A percentile compares a stretch with the other conserved stretches of the same genome.
These are phyloP conservation scores for Smutsia gigantea DNA, from an alignment of 2,797 vertebrate genomes.

Conservation along the genomic window DNA sequence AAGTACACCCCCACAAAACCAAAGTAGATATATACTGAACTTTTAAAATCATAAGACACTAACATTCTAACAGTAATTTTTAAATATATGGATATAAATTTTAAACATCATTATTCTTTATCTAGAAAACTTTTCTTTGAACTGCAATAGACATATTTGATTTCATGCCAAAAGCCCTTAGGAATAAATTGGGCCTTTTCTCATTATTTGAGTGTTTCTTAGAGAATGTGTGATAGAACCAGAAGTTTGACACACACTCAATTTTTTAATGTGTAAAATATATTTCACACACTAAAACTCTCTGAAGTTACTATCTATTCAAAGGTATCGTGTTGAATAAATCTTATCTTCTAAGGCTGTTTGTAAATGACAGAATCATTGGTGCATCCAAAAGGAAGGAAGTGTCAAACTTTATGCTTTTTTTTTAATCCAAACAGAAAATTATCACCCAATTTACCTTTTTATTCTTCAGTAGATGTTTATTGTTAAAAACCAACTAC, in stretches of 20 bases:
- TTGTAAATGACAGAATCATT: constrained; percentile 5
- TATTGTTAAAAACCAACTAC: neutral
- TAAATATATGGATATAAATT: neutral
- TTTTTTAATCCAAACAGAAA: neutral
- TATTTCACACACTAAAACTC: neutral
- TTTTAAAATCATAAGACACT: neutral
- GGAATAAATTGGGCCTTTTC: neutral
- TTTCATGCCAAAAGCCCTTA: neutral
- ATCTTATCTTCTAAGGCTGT: neutral
- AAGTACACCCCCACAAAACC: neutral
- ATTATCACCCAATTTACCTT: neutral
- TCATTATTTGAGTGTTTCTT: neutral
- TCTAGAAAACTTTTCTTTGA: neutral
- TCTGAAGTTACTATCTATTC: neutral
- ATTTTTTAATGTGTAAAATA: neutral
- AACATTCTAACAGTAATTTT: neutral
- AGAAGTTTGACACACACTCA: neutral
- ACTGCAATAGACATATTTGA: neutral
- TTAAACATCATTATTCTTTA: neutral
- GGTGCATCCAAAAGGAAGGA: neutral
- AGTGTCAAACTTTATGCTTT: neutral
- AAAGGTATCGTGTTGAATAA: neutral
- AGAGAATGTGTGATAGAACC: neutral
- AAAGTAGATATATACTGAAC: neutral
- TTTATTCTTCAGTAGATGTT: neutral